Evolutionary conservation across 2,797 vertebrate species (phyloP), one percentile per base, ranked within the genome.

Genomic region (Typhlichthys eigenmanni): DNA sequence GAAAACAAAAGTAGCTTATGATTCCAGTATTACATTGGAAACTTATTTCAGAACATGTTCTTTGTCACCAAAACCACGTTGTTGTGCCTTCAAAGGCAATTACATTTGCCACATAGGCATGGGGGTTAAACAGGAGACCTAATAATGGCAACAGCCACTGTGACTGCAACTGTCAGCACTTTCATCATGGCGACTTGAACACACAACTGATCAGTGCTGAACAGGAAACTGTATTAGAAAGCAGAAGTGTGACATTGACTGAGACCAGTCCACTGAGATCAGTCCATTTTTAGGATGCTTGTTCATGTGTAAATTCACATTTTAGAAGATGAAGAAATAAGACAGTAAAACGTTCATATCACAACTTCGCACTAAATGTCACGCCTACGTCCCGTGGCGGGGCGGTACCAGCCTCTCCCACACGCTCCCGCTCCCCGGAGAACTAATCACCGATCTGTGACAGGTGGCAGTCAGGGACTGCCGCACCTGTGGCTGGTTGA

Each of bases 1-100:
- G 56, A 61, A 50, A 78, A 75, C 17, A 50, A 78, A 61, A 80
- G 64, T 64, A 78, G 65, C 64, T 62, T 65, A 64, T 66, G 13
- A 53, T n/a, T 32, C 13, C 73, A 49, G 73, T 68, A 32, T 24
- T 49, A 75, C 74, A 71, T 43, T 72, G 66, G 47, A 69, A 38
- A 24, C 19, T 24, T 38, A 6, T 38, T 38, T 38, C 19, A 75
- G 67, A 46, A 14, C 16, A 32, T 56, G 24, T 13, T 32, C 43
- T 55, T 9, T 64, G 52, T 71, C 57, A 48, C 55, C 46, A 71
- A 50, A 60, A 83, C 73, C 74, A 64, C 62, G 74, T 56, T 66
- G 9, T 38, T 17, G 29, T 10, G 2, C 49, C 17, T 34, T 53
- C 50, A 54, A 13, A 9, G 13, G 17, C 55, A 1, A 43, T 73